A percentile compares a stretch with the other conserved stretches of the same genome.
Conservation (phyloP, 2,888 invertebrate genomes). For the Lordiphosa andalusiaca region DNA sequence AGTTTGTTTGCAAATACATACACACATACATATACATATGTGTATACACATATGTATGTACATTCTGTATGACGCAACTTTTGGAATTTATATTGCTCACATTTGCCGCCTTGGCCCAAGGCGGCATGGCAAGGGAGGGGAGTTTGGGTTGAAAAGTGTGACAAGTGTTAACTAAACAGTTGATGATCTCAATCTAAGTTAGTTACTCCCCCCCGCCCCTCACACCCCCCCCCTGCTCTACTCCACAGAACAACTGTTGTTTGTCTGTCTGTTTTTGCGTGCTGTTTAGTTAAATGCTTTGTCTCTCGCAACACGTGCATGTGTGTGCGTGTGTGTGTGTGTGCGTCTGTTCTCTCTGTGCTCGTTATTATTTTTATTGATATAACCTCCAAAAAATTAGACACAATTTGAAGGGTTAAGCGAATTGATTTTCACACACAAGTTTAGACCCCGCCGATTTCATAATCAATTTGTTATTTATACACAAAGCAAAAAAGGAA, state of each 20-base stretch:
- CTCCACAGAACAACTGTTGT: too few species aligned
- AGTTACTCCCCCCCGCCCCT: background rate
- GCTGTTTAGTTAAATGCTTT: constrained; percentile 8
- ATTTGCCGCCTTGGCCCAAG: background rate
- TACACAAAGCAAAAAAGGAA: constrained; percentile 25
- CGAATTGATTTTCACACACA: background rate
- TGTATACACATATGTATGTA: too few species aligned
- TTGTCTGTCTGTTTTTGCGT: constrained; percentile 4
- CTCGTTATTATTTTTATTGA: constrained; percentile 27
- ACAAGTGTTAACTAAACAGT: too few species aligned
- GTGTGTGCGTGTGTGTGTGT: background rate
- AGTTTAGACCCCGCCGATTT: constrained; percentile 11
- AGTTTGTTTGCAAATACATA: background rate
- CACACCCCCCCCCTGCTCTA: too few species aligned
- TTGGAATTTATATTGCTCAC: constrained; percentile 9
- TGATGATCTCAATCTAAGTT: too few species aligned
- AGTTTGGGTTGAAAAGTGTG: too few species aligned
- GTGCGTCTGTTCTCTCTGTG: background rate
- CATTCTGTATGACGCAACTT: constrained; percentile 5
- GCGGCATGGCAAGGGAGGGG: background rate
- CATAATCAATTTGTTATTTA: constrained; percentile 38
- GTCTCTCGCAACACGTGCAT: background rate
- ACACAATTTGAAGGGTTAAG: constrained; percentile 25
- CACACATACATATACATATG: too few species aligned
- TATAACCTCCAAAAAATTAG: constrained; percentile 34